phyloP scores from a whole-genome alignment of 1,140 invertebrate genomes.

The Lasioglossum albipes region DNA sequence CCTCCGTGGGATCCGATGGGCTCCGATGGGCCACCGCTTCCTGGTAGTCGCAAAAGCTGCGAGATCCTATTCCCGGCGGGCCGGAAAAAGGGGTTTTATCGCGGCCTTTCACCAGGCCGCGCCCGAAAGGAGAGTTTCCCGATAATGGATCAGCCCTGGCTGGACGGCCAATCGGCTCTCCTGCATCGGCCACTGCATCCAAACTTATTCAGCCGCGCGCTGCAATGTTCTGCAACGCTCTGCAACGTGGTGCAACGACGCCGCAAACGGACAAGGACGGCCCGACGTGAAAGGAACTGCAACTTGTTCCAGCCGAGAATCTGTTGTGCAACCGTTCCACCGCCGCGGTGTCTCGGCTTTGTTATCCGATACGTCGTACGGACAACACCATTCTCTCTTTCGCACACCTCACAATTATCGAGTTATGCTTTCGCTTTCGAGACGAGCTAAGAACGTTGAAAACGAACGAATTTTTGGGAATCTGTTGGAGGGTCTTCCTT shows the following conservation, averaged over 20 bases:
- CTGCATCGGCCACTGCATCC: constrained; percentile 3
- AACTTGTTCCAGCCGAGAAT: constrained; percentile 27
- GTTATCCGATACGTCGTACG: neutral
- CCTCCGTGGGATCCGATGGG: neutral
- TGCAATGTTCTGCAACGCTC: neutral
- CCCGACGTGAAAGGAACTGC: neutral
- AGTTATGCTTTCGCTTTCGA: no score
- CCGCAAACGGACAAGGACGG: no score
- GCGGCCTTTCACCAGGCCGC: constrained; percentile 40
- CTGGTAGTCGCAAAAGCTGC: constrained; percentile 34
- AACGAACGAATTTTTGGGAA: no score
- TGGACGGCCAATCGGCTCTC: neutral
- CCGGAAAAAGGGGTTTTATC: constrained; percentile 46
- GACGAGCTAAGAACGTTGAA: no score
- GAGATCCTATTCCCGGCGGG: neutral
- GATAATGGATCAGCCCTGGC: constrained; percentile 45
- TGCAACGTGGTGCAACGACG: no score
- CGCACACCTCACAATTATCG: neutral
- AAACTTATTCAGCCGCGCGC: constrained; percentile 47
- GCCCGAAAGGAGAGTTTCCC: constrained; percentile 42
- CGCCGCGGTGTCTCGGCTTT: neutral
- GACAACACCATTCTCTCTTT: no score
- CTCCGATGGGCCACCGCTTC: neutral
- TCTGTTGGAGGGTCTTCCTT: no score
- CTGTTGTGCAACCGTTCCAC: neutral